Evolutionary conservation across 1,140 invertebrate species (phyloP).

Genomic region (Anoplophora glabripennis): DNA sequence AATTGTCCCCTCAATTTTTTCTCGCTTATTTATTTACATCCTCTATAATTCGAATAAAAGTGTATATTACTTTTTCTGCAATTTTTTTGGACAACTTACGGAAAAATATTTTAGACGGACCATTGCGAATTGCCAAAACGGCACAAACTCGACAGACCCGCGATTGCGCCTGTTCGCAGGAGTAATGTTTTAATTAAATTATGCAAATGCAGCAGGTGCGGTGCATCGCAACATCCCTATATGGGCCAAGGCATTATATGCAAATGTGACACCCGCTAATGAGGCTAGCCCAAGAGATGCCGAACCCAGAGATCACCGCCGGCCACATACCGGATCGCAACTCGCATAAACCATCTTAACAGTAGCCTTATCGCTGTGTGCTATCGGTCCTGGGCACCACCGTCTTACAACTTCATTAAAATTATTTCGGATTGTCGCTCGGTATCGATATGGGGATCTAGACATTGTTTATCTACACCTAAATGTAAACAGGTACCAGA

Average conservation of each 20-base stretch:
- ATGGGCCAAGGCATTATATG: conserved; percentile 42
- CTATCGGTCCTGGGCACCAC: conserved; percentile 7
- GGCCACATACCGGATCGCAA: not conserved
- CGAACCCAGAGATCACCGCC: conserved; percentile 24
- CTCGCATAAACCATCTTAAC: conserved; percentile 14
- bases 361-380: conserved; percentile 14
- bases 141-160: too few species aligned
- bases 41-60: too few species aligned
- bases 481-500: too few species aligned
- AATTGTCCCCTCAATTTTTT: too few species aligned
- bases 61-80: too few species aligned
- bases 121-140: too few species aligned
- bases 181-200: conserved; percentile 41
- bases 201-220: conserved; percentile 38
- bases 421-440: conserved; percentile 7
- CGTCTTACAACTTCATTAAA: conserved; percentile 15
- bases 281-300: conserved; percentile 38
- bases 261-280: conserved; percentile 48
- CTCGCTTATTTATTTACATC: too few species aligned
- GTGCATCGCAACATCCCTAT: conserved; percentile 28
- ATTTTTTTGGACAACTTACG: too few species aligned
- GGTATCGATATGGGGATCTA: too few species aligned
- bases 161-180: conserved; percentile 1
- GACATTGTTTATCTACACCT: too few species aligned
- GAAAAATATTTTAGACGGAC: too few species aligned